These are phyloP conservation scores for Myzus persicae DNA, from an alignment of 1,140 invertebrate genomes.

Conservation along the genomic window DNA sequence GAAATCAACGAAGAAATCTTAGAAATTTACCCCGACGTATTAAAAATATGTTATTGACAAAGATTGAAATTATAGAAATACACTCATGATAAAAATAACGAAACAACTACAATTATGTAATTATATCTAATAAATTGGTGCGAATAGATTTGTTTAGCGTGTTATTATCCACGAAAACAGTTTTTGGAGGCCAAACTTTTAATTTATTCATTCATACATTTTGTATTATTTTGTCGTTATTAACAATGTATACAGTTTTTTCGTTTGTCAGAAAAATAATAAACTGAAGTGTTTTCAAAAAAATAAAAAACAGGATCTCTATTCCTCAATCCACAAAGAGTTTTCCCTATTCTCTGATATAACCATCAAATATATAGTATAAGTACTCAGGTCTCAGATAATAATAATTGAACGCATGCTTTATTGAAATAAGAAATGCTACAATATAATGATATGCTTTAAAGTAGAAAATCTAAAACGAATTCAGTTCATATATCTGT, in stretches of 20 bases:
- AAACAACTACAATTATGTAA: not conserved
- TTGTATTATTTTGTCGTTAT: not conserved
- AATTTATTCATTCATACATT: not conserved
- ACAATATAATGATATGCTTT: not conserved
- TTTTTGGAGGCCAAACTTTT: not conserved
- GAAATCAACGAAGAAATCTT: not conserved
- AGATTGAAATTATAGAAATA: not conserved
- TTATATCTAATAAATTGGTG: not conserved
- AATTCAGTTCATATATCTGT: not conserved
- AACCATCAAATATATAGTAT: not conserved
- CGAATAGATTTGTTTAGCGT: too few species aligned
- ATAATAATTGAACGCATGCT: not conserved
- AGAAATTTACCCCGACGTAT: not conserved
- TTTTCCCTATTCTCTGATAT: not conserved
- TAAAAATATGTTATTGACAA: not conserved
- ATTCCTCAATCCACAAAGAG: not conserved
- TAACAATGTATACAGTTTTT: not conserved
- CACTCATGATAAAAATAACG: not conserved
- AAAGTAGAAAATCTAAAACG: not conserved
- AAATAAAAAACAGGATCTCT: not conserved
- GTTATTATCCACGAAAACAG: not conserved
- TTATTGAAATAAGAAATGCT: not conserved
- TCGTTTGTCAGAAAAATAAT: not conserved
- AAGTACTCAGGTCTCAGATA: not conserved
- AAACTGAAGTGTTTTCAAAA: not conserved